Evolutionary conservation across 2,113 vertebrate genomes (phyloP).

Genomic region (Phyllopteryx taeniolatus): DNA sequence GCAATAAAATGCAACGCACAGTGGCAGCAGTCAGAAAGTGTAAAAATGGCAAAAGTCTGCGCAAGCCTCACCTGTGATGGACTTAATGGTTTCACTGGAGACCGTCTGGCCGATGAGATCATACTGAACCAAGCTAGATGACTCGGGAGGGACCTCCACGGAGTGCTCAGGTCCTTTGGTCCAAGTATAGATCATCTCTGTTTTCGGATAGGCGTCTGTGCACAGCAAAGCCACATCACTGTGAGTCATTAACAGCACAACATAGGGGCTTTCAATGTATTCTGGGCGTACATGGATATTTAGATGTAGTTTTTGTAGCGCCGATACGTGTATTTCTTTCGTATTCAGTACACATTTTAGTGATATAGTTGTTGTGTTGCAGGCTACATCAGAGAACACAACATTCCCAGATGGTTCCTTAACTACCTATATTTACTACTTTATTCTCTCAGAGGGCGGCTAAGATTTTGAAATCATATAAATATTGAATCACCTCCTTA

Average conservation of each 20-base stretch:
- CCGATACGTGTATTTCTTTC: no score
- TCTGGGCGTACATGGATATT: no score
- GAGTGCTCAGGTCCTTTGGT: constrained; percentile 95
- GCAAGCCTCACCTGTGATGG: constrained; percentile 87
- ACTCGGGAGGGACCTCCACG: constrained; percentile 95
- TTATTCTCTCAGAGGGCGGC: no score
- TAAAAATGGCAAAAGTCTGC: background rate
- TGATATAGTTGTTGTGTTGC: no score
- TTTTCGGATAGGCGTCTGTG: constrained; percentile 96
- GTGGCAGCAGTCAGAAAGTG: background rate
- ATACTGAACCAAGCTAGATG: constrained; percentile 97
- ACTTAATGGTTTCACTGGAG: constrained; percentile 93
- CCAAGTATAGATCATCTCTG: constrained; percentile 98
- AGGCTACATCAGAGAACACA: no score
- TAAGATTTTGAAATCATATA: no score
- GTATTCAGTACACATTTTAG: no score
- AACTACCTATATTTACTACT: no score
- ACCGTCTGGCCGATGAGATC: constrained; percentile 95
- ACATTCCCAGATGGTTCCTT: no score
- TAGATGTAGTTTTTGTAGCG: no score
- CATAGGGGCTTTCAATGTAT: no score
- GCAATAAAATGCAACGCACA: background rate
- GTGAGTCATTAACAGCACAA: background rate
- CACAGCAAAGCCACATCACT: constrained; percentile 8
- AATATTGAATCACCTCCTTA: no score